Conservation (phyloP, 2,797 vertebrate species). For the Poeciliopsis turneri region DNA sequence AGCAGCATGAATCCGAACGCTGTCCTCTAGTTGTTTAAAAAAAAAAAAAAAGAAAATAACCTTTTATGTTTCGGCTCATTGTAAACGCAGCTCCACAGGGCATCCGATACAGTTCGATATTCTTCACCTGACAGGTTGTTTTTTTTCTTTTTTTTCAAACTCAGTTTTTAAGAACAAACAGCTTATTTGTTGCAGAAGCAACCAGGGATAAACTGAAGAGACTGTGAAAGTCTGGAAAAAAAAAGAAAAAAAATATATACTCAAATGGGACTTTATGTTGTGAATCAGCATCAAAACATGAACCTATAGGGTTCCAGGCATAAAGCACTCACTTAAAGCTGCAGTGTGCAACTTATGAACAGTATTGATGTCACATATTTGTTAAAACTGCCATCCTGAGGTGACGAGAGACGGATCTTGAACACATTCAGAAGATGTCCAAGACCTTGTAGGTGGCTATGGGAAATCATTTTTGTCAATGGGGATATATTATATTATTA, state of each 20-base stretch:
- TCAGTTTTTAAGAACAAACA: background rate
- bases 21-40: constrained; percentile 34
- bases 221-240: no score
- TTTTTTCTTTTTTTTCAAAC: background rate
- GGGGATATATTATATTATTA: no score
- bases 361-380: background rate
- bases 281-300: background rate
- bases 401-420: background rate
- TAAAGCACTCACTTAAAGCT: background rate
- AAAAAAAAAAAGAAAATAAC: constrained; percentile 3
- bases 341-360: background rate
- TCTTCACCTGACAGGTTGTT: background rate
- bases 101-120: constrained; percentile 30
- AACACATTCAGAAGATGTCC: background rate
- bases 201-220: background rate
- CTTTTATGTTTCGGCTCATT: constrained; percentile 32
- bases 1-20: constrained; percentile 33
- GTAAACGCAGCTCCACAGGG: constrained; percentile 20
- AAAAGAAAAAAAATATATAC: background rate
- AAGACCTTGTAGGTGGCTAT: background rate
- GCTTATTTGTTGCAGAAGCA: background rate
- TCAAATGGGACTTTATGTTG: background rate
- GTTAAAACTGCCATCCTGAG: no score
- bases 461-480: background rate
- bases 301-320: background rate